phyloP scores from a whole-genome alignment of 1,140 invertebrate genomes.

The Zaprionus africanus region DNA sequence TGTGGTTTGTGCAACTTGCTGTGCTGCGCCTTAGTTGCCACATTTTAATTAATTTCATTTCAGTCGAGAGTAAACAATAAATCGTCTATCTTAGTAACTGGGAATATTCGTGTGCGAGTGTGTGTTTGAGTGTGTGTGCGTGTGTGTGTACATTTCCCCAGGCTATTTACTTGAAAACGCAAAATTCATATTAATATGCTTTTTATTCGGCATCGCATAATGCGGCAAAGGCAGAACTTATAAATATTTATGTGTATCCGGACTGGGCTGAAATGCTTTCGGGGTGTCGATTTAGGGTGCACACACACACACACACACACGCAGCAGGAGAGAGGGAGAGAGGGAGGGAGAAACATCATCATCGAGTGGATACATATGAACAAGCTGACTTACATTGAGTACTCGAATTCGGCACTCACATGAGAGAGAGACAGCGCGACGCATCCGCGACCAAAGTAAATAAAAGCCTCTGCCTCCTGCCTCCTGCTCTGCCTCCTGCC shows the following conservation, averaged over 20 bases:
- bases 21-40: conserved; percentile 1
- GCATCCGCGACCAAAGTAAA: conserved; percentile 62
- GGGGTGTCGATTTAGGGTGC: conserved; percentile 57
- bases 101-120: not conserved
- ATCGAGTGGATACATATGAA: conserved; percentile 33
- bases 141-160: conserved; percentile 27
- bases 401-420: conserved; percentile 9
- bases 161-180: conserved; percentile 58
- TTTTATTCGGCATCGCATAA: conserved; percentile 49
- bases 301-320: conserved; percentile 31
- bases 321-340: not conserved
- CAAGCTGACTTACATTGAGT: conserved; percentile 13
- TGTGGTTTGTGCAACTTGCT: not conserved
- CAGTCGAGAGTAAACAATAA: not conserved
- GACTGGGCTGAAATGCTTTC: conserved; percentile 41
- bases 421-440: not conserved
- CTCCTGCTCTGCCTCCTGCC: conserved; percentile 3
- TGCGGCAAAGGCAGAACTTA: conserved; percentile 72
- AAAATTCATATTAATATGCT: conserved; percentile 67
- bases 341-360: not conserved
- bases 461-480: conserved; percentile 50
- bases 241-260: conserved; percentile 79
- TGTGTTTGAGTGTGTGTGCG: not conserved
- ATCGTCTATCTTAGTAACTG: not conserved
- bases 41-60: conserved; percentile 11